Evolutionary conservation across 2,113 vertebrate species (phyloP).

Genomic region (Macrotis lagotis): DNA sequence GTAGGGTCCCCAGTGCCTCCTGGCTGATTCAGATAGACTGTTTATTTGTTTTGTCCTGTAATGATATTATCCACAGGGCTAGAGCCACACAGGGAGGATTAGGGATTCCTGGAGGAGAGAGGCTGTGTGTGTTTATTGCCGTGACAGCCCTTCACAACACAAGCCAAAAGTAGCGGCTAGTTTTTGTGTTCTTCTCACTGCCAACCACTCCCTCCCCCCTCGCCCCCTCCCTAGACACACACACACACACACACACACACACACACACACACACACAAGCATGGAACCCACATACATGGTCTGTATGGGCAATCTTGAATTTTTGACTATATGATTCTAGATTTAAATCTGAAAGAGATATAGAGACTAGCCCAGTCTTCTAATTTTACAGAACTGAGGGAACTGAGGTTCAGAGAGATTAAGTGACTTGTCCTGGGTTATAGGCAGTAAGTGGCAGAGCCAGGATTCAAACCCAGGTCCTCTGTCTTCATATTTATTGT

Average conservation of each 20-base stretch:
- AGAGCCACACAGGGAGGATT: conserved; percentile 83
- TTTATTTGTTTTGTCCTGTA: conserved; percentile 91
- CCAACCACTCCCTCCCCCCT: background rate
- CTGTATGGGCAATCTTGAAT: conserved; percentile 64
- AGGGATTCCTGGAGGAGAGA: conserved; percentile 83
- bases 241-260: background rate
- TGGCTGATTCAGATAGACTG: conserved; percentile 84
- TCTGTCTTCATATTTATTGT: background rate
- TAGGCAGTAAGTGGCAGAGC: background rate
- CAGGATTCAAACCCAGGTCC: background rate
- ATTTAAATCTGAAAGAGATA: background rate
- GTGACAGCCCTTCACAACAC: conserved; percentile 83
- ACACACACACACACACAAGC: too few relatives aligned
- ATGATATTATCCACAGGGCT: conserved; percentile 88
- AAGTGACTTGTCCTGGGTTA: background rate
- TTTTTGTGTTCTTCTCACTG: conserved; percentile 39
- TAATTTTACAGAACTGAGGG: background rate
- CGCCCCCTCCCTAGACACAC: too few relatives aligned
- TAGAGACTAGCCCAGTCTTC: background rate
- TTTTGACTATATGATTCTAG: conserved; percentile 10
- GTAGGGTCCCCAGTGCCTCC: conserved; percentile 80
- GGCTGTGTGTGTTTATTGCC: conserved; percentile 81
- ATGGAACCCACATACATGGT: conserved; percentile 34
- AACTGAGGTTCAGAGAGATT: background rate
- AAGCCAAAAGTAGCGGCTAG: conserved; percentile 81